Evolutionary conservation across 2,888 invertebrate genomes (phyloP), one percentile per base, ranked within the genome.

Genomic region (Microchrysa polita): DNA sequence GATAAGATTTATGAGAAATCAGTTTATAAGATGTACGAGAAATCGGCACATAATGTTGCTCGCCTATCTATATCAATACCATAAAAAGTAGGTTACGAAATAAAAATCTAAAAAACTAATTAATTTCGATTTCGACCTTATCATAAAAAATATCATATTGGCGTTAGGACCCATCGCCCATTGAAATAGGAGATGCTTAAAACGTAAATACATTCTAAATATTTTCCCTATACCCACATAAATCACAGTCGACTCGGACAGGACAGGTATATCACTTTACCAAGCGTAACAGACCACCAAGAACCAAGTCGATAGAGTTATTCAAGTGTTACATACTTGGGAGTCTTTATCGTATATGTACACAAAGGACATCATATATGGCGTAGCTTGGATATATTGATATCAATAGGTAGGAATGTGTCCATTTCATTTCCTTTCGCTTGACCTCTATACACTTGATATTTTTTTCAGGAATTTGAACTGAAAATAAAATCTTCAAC

Each of bases 221-320:
- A 52, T 23, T 16, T 53, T 55, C 7, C 23, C 27, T 23, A 10
- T 52, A 53, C 67, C 55, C 67, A 55, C 48, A 67, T 55, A 67
- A 67, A 67, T 67, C 55, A 67, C 55, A 48, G 48, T 65, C 44
- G 42, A 48, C 65, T 22, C 10, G 65, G 65, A 20, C 65, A 69
- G 65, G 65, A 20, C 65, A 69, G 57, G 69, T 69, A 69, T 69
- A 69, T 69, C 55, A 55, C 57, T 55, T 69, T 69, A 69, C 69
- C 20, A 18, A 34, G 12, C 18, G 34, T 69, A 57, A 55, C 55
- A 69, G 69, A 69, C 69, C 69, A 69, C 69, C 69, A 67, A 53
- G 67, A 55, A 14, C 20, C 18, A 42, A 48, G 65, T 48, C 69
- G 69, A 69, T 69, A 42, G 69, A 57, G 69, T 69, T 69, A 55